Conservation (phyloP, 1,140 invertebrate genomes). For the Paraescarpia echinospica region DNA sequence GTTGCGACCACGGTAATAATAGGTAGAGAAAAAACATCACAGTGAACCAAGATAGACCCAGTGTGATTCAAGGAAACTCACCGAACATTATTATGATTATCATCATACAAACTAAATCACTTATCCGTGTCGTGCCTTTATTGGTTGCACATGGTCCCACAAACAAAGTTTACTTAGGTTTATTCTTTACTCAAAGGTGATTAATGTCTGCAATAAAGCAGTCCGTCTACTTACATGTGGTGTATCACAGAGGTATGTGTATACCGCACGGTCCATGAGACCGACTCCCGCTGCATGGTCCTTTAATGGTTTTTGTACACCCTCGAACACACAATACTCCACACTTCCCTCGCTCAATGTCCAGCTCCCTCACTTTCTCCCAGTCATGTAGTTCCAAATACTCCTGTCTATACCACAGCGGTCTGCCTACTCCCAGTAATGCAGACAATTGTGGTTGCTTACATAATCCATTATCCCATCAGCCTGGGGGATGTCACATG, state of each 20-base stretch:
- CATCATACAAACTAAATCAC: no score
- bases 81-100: no score
- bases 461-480: neutral
- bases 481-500: neutral
- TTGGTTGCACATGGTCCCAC: no score
- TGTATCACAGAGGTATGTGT: neutral
- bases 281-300: neutral
- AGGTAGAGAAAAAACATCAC: no score
- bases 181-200: neutral
- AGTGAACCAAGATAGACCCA: no score
- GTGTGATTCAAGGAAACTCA: no score
- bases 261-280: neutral
- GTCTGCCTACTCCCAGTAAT: neutral
- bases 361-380: neutral
- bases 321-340: neutral
- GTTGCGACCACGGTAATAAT: no score
- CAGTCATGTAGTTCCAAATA: neutral
- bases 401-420: neutral
- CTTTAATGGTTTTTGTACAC: neutral
- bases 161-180: neutral
- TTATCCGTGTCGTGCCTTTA: no score
- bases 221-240: neutral
- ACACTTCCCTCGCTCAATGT: neutral
- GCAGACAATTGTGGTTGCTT: neutral
- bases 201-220: neutral